Percentiles rank a stretch among this genome's conserved stretches.
Evolutionary conservation across 1,140 invertebrate genomes (phyloP).

Genomic region (Drosophila asahinai): DNA sequence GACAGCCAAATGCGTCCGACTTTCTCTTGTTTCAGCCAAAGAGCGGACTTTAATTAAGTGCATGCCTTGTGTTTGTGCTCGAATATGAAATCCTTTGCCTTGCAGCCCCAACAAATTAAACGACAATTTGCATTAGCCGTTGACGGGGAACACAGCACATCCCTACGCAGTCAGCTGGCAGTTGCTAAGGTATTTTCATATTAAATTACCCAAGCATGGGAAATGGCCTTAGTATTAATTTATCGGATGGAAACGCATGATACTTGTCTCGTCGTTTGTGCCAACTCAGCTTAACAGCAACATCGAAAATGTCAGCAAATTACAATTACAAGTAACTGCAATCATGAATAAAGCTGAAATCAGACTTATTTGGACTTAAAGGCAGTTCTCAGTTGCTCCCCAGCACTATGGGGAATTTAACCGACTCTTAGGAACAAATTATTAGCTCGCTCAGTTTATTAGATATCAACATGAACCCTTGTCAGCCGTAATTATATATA

Average conservation of each 20-base stretch:
- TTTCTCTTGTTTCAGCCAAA: conserved; percentile 7
- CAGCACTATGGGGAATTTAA: too few species aligned
- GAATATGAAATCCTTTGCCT: conserved; percentile 61
- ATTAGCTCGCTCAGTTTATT: too few species aligned
- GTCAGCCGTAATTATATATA: too few species aligned
- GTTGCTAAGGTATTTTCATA: conserved; percentile 41
- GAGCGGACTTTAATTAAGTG: conserved; percentile 70
- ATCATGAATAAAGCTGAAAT: background rate
- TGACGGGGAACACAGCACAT: conserved; percentile 12
- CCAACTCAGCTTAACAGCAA: conserved; percentile 16
- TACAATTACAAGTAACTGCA: conserved; percentile 7
- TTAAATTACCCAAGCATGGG: conserved; percentile 32
- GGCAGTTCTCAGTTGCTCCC: background rate
- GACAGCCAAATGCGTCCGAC: conserved; percentile 9
- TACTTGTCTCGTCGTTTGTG: conserved; percentile 18
- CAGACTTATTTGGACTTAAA: background rate
- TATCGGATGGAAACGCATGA: conserved; percentile 6
- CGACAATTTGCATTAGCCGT: conserved; percentile 31
- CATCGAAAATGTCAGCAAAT: conserved; percentile 17
- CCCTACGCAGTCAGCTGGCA: conserved; percentile 10
- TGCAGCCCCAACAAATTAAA: conserved; percentile 39
- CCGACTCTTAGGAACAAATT: too few species aligned
- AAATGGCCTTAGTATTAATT: conserved; percentile 10
- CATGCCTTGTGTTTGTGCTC: conserved; percentile 45
- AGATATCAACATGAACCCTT: too few species aligned